These are phyloP conservation scores for Aphelocoma californica DNA, from an alignment of 2,797 vertebrate genomes.

Conservation along the genomic window DNA sequence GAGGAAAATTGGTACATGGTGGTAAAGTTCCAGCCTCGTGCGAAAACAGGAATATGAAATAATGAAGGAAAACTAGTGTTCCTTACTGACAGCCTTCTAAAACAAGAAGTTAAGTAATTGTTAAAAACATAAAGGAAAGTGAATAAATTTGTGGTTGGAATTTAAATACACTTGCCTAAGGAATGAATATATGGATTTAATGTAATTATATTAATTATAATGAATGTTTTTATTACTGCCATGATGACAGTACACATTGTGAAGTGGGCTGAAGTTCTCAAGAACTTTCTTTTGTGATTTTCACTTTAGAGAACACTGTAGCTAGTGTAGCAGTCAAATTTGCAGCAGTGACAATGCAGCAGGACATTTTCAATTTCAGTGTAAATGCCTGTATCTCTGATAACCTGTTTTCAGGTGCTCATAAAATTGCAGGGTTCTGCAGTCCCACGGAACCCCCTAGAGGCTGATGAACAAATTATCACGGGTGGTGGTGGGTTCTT, in stretches of 20 bases:
- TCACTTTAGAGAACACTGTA: background rate
- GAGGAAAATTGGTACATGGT: background rate
- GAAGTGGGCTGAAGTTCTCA: background rate
- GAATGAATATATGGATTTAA: background rate
- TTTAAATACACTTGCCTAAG: background rate
- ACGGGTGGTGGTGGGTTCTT: background rate
- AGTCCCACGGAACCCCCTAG: constrained; percentile 52
- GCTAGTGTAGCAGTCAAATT: background rate
- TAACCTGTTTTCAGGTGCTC: background rate
- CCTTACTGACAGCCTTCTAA: background rate
- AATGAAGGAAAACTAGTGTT: background rate
- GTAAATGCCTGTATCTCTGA: background rate
- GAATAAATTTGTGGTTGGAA: background rate
- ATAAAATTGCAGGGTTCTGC: constrained; percentile 10
- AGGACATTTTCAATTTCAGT: background rate
- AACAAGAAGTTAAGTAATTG: background rate
- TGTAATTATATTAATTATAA: background rate
- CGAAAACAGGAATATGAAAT: constrained; percentile 1
- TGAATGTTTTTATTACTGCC: background rate
- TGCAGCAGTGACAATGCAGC: background rate
- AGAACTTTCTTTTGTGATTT: background rate
- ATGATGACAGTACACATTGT: background rate
- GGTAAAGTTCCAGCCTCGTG: background rate
- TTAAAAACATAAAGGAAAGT: background rate
- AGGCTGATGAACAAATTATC: constrained; percentile 29